These are phyloP conservation scores for Austrofundulus limnaeus DNA, from an alignment of 2,113 vertebrate species.

Conservation along the genomic window DNA sequence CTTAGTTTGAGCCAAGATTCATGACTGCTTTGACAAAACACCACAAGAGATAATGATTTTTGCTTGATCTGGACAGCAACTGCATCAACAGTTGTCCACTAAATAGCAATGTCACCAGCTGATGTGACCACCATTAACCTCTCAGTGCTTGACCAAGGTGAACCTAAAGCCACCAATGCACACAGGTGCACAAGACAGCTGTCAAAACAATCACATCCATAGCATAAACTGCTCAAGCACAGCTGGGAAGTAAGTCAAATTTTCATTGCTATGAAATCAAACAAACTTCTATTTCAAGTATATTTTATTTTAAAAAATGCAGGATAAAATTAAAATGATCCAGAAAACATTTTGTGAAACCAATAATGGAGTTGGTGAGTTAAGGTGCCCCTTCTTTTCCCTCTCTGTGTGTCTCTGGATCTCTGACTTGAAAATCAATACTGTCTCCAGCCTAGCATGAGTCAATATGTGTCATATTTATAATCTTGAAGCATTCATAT, in stretches of 20 bases:
- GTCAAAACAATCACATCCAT: background rate
- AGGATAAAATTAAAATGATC: background rate
- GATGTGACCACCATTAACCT: constrained; percentile 69
- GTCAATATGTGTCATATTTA: constrained; percentile 73
- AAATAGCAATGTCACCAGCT: constrained; percentile 68
- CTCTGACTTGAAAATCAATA: constrained; percentile 69
- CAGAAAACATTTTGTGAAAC: background rate
- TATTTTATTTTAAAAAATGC: too few species aligned
- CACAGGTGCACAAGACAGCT: constrained; percentile 13
- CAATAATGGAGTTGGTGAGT: constrained; percentile 30
- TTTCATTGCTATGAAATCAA: background rate
- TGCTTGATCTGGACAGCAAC: constrained; percentile 66
- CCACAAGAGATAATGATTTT: constrained; percentile 51
- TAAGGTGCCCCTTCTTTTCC: constrained; percentile 36
- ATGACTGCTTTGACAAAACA: constrained; percentile 24
- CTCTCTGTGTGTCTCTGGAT: constrained; percentile 42
- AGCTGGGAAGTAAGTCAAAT: background rate
- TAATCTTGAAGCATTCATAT: constrained; percentile 54
- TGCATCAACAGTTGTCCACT: constrained; percentile 73
- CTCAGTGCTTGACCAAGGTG: constrained; percentile 70
- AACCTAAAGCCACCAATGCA: constrained; percentile 42
- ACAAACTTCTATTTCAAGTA: background rate
- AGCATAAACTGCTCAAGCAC: background rate
- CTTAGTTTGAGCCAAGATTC: constrained; percentile 33
- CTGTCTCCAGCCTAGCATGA: constrained; percentile 55